Base-by-base conservation (phyloP, 2,888 invertebrate species). In the Aphrophora alni region DNA sequence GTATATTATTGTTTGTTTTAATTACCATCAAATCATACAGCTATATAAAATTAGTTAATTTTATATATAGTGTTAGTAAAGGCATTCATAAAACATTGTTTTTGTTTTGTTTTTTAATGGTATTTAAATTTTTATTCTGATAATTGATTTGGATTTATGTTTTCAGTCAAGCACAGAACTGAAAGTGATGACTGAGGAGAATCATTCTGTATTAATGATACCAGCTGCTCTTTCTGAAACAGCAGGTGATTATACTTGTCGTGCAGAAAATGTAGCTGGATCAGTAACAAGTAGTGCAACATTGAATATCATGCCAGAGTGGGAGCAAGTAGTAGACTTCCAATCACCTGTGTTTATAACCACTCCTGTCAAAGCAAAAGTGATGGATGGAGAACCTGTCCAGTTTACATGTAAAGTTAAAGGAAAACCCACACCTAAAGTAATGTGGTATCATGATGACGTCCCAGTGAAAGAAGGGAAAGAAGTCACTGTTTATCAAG, bases 311-410 rank as follows among this genome's bases (percentile, higher is more conserved):
- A 87, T 93, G 44, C 92, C 93, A 82, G 90, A 90, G 83, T 90
- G 90, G 89, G 84, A 85, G 88, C 90, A 86, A 79, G 87, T 83
- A 83, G 82, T 87, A 38, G 91, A 93, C 86, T 91, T 92, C 85
- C 89, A 91, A 0, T 93, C 95, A 59, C 98, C 98, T 38, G 90
- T 92, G 85, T 95, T 98, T 87, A 89, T 93, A 26, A 92, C 92
- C 86, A 93, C 93, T 82, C 90, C 98, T 83, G 89, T 92, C 78
- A 93, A 95, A 3, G 89, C 93, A 10, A 92, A 93, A 81, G 93
- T 97, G 5, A 97, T 97, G 95, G 97, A 97, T 87, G 98, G 98
- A 77, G 96, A 98, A 86, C 93, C 94, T 84, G 94, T 95, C 81
- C 89, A 91, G 82, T 90, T 97, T 76, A 92, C 90, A 38, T 96